A percentile compares a stretch with the other conserved stretches of the same genome.
phyloP scores from a whole-genome alignment of 2,113 vertebrate species.

The Boleophthalmus pectinirostris region DNA sequence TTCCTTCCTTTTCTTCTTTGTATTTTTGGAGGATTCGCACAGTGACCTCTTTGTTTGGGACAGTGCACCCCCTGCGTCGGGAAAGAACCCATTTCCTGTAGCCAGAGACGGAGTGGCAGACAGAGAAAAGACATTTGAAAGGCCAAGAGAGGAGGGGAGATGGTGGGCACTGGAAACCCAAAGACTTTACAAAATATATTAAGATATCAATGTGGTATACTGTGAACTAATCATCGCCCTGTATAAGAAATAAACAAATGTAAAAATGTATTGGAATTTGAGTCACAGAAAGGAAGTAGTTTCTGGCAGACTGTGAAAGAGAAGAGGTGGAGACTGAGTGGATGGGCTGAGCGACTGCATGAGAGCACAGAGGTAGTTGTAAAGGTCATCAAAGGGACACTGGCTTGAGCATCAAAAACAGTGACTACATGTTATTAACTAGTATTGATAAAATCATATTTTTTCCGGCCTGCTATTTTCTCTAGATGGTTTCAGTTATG shows the following conservation, averaged over 20 bases:
- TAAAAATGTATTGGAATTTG: slow-evolving; percentile 40
- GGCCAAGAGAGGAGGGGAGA: slow-evolving; percentile 43
- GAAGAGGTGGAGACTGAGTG: slow-evolving; percentile 52
- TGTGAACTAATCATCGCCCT: not conserved
- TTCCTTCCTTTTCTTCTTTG: slow-evolving; percentile 78
- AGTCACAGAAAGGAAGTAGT: slow-evolving; percentile 32
- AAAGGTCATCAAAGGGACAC: slow-evolving; percentile 50
- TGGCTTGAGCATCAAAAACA: not conserved
- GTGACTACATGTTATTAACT: too few species aligned
- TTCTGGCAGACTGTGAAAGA: slow-evolving; percentile 53
- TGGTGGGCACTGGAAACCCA: slow-evolving; percentile 49
- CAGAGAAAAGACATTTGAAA: slow-evolving; percentile 41
- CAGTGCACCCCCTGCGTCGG: slow-evolving; percentile 67
- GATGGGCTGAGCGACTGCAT: slow-evolving; percentile 51
- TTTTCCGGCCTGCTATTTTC: not conserved
- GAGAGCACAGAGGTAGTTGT: slow-evolving; percentile 48
- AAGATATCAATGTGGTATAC: not conserved
- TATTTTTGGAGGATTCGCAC: slow-evolving; percentile 80
- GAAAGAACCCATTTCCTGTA: slow-evolving; percentile 79
- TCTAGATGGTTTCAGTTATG: too few species aligned
- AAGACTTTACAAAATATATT: slow-evolving; percentile 12
- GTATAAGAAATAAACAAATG: slow-evolving; percentile 25
- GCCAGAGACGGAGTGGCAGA: slow-evolving; percentile 58
- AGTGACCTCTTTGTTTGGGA: slow-evolving; percentile 82
- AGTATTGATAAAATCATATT: not conserved